Evolutionary conservation across 2,888 invertebrate genomes (phyloP).

Genomic region (Nomada hirtipes): DNA sequence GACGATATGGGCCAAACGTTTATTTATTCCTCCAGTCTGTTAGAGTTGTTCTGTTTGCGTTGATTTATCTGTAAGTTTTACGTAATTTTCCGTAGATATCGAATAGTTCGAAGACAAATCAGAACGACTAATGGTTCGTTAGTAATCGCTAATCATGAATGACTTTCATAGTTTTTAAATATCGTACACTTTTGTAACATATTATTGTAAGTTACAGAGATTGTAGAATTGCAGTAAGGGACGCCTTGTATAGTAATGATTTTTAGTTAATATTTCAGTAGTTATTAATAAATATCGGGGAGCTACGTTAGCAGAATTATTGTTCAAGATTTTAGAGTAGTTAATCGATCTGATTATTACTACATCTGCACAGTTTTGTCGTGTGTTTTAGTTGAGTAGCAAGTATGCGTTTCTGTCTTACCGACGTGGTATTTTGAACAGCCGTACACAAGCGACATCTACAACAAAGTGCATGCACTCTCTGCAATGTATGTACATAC

Average conservation of each 20-base stretch:
- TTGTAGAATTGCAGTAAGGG: neutral
- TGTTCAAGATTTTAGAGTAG: neutral
- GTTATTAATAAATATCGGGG: accelerated
- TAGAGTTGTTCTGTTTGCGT: neutral
- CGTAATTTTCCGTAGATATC: slow-evolving; percentile 31
- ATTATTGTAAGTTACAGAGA: neutral
- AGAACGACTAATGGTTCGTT: neutral
- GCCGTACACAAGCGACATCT: slow-evolving; percentile 63
- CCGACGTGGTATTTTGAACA: slow-evolving; percentile 28
- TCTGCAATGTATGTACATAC: neutral
- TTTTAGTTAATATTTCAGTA: neutral
- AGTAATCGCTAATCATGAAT: neutral
- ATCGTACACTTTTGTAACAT: neutral
- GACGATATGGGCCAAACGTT: neutral
- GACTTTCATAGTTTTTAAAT: neutral
- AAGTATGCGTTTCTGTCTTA: slow-evolving; percentile 48
- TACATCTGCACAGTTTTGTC: neutral
- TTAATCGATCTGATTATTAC: neutral
- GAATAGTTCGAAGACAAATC: neutral
- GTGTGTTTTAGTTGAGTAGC: neutral
- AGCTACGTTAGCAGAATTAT: no score
- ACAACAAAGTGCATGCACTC: neutral
- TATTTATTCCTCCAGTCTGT: neutral
- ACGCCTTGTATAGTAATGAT: neutral
- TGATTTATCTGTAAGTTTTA: slow-evolving; percentile 17